Evolutionary conservation across 1,140 invertebrate species (phyloP).

Genomic region (Aphaenogaster ashmeadi): DNA sequence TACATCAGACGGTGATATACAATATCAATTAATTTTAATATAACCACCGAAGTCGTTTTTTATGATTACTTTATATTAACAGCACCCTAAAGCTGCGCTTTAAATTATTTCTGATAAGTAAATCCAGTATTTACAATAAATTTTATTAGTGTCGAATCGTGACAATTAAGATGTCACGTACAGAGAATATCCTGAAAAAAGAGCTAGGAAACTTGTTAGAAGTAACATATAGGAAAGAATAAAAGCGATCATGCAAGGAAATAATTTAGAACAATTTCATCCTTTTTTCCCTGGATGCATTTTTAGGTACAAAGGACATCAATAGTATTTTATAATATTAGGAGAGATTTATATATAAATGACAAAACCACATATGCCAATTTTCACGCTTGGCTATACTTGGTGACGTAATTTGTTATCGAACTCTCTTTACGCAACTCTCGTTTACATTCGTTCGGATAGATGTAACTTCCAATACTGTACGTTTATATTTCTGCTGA

Average conservation of each 20-base stretch:
- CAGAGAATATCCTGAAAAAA: slow-evolving; percentile 29
- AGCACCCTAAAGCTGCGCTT: slow-evolving; percentile 1
- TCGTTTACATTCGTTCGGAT: slow-evolving; percentile 53
- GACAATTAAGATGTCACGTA: slow-evolving; percentile 11
- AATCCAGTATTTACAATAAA: slow-evolving; percentile 15
- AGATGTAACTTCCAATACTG: slow-evolving; percentile 71
- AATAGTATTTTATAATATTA: slow-evolving; percentile 65
- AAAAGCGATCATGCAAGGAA: slow-evolving; percentile 33
- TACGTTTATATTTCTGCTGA: slow-evolving; percentile 83
- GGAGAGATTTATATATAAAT: slow-evolving; percentile 39
- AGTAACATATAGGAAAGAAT: slow-evolving; percentile 22
- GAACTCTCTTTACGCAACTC: slow-evolving; percentile 13
- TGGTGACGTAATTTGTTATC: slow-evolving; percentile 42
- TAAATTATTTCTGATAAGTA: slow-evolving; percentile 16
- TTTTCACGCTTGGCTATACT: slow-evolving; percentile 1
- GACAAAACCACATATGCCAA: slow-evolving; percentile 10
- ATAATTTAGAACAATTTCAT: slow-evolving; percentile 36
- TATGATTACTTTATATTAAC: neutral
- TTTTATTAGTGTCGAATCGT: slow-evolving; percentile 14
- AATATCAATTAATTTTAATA: slow-evolving; percentile 25
- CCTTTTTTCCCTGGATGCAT: slow-evolving; percentile 28
- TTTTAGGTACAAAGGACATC: slow-evolving; percentile 32
- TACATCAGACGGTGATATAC: neutral
- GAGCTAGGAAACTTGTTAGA: slow-evolving; percentile 40
- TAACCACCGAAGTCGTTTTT: slow-evolving; percentile 27